phyloP scores from a whole-genome alignment of 2,797 vertebrate species.

The Sphenodon punctatus region DNA sequence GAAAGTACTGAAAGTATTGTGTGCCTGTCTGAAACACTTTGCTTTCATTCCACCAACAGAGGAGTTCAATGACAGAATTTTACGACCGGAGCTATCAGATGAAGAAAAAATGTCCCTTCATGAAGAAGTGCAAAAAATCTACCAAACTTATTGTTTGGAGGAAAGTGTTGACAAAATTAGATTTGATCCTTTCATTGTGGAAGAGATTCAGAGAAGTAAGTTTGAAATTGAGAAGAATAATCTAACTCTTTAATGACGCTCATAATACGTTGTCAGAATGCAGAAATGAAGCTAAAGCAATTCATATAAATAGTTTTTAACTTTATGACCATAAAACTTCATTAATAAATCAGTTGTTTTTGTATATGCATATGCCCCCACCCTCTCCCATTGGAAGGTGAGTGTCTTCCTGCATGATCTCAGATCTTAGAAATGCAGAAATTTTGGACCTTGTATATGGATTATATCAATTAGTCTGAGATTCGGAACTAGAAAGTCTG shows the following conservation, averaged over 20 bases:
- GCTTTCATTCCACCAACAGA: slow-evolving; percentile 76
- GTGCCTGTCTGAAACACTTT: too few species aligned
- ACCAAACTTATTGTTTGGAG: slow-evolving; percentile 91
- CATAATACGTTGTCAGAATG: not conserved
- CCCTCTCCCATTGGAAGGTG: accelerated
- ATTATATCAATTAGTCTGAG: not conserved
- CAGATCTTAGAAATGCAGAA: not conserved
- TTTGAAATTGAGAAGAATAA: slow-evolving; percentile 11
- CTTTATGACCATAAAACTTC: not conserved
- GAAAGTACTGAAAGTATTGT: too few species aligned
- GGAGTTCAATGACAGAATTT: slow-evolving; percentile 94
- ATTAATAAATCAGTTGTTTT: not conserved
- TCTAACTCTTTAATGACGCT: not conserved
- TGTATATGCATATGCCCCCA: not conserved
- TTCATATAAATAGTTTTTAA: not conserved
- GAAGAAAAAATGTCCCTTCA: slow-evolving; percentile 86
- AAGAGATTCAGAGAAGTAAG: slow-evolving; percentile 91
- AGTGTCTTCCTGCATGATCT: not conserved
- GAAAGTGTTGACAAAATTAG: slow-evolving; percentile 94
- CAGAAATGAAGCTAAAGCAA: not conserved
- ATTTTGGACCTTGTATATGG: not conserved
- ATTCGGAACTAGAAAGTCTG: not conserved
- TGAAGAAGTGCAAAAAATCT: slow-evolving; percentile 89
- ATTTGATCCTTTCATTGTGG: slow-evolving; percentile 90
- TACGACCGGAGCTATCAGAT: slow-evolving; percentile 89